phyloP scores from a whole-genome alignment of 2,113 vertebrate species.

The Macrotis lagotis region DNA sequence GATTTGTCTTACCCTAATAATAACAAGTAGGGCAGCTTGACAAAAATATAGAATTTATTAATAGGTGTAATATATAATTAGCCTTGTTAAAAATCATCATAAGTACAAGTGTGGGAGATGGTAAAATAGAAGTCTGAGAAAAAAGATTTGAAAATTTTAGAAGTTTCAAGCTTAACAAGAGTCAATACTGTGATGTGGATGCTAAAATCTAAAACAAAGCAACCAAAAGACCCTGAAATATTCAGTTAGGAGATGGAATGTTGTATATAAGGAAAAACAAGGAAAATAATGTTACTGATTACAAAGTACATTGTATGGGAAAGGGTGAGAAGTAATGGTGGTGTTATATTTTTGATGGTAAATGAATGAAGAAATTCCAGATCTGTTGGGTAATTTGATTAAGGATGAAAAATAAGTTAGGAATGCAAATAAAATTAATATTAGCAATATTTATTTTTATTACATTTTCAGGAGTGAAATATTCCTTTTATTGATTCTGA shows the following conservation, averaged over 20 bases:
- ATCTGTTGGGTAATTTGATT: too few relatives aligned
- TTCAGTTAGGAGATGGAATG: too few relatives aligned
- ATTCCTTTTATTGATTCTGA: too few relatives aligned
- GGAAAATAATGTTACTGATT: too few relatives aligned
- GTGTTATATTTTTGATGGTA: too few relatives aligned
- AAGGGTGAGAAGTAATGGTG: too few relatives aligned
- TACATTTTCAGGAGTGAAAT: background rate
- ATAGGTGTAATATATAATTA: background rate
- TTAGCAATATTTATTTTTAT: too few relatives aligned
- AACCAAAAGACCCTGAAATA: background rate
- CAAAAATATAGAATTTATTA: background rate
- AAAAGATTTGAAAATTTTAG: background rate
- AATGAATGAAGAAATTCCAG: too few relatives aligned
- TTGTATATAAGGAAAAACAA: too few relatives aligned
- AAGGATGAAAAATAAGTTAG: too few relatives aligned
- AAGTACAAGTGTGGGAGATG: background rate
- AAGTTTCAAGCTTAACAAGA: background rate
- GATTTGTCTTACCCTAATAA: background rate
- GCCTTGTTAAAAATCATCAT: background rate
- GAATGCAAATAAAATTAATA: too few relatives aligned
- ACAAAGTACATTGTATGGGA: too few relatives aligned
- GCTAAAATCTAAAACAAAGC: background rate
- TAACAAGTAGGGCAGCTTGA: background rate
- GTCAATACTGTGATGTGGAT: background rate
- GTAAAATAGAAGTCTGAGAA: background rate